Base-by-base conservation (phyloP, 2,113 vertebrate species). In the Dissostichus mawsoni region DNA sequence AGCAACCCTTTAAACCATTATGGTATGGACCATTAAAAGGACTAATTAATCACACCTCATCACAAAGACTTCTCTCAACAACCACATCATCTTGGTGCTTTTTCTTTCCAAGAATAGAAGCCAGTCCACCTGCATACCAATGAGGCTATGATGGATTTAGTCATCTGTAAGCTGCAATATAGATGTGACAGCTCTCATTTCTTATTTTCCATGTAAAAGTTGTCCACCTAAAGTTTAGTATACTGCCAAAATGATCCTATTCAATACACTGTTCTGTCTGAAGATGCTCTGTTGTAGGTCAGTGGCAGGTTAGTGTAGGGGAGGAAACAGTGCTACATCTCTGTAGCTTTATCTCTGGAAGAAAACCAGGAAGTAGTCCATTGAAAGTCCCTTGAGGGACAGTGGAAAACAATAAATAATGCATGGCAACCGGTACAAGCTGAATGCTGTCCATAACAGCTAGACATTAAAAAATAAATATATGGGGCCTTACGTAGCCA, bases 351-450 rank as follows among this genome's bases (percentile, higher is more conserved):
- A 45, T 62, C 50, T 17, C 76, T 4, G 17, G 69, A 87, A 74
- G 47, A 81, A 78, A 86, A 85, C 57, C 64, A 69, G 73, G 48
- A 87, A 74, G 84, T 52, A 61, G 74, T 66, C 51, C 41, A 74
- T 45, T 83, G 74, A 87, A 86, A 78, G 71, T 84, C 82, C 50
- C 72, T 18, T 3, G 20, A 53, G 76, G 75, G 80, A 66, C 81
- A 63, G 76, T 55, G 84, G 77, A 85, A 89, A 88, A 78, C 10
- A 83, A 89, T 91, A 74, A 93, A 94, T 91, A 90, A 94, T 94
- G 73, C 66, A 92, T 72, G 85, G 33, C 14, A 77, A 69, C 73
- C 7, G 16, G 65, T 29, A 29, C 3, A 62, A 84, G 61, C 69
- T 78, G 74, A 41, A 66, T 16, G 71, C 74, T 74, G 50, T 61